Base-by-base conservation (phyloP, 2,797 vertebrate species). In the Borostomias antarcticus region DNA sequence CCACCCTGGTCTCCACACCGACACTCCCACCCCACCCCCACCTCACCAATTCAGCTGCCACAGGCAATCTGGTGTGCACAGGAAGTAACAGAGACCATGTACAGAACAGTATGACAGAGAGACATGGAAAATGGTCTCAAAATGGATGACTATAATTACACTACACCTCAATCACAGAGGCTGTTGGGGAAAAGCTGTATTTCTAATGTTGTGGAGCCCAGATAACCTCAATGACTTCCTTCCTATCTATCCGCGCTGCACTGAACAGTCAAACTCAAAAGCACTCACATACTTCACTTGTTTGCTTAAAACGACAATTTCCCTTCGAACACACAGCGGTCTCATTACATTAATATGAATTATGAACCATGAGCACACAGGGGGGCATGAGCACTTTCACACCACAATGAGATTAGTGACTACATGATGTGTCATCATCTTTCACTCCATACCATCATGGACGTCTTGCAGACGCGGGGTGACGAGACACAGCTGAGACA, bases 351-450 rank as follows among this genome's bases (percentile, higher is more conserved):
- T 57, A 73, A 66, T 70, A 76, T 74, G 68, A 62, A 71, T 62
- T 58, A 40, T 11, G 35, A 10, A 40, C 15, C 10, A 1, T 40
- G 8, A 13, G 15, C 53, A 81, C 65, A 50, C 73, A 58, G 57
- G 19, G 17, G 29, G 23, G 13, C 11, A 62, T 33, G 10, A 70
- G 78, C 79, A 73, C 79, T 56, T 74, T 78, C 58, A 51, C 8
- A 13, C 75, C 52, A 64, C 81, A 85, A 88, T 80, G 35, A 77
- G 79, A 86, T 88, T 88, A 88, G 69, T 5, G 81, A 77, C 75
- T 69, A 69, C n/a, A 43, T 5, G 15, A 40, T 40, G 35, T 70
- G 70, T 73, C 33, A 11, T 71, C 65, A 66, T 71, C 73, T 73
- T 29, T 72, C 73, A 79, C 74, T 73, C 81, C 86, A 82, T 59